Evolutionary conservation across 2,113 vertebrate species (phyloP).

Genomic region (Stigmatopora argus): DNA sequence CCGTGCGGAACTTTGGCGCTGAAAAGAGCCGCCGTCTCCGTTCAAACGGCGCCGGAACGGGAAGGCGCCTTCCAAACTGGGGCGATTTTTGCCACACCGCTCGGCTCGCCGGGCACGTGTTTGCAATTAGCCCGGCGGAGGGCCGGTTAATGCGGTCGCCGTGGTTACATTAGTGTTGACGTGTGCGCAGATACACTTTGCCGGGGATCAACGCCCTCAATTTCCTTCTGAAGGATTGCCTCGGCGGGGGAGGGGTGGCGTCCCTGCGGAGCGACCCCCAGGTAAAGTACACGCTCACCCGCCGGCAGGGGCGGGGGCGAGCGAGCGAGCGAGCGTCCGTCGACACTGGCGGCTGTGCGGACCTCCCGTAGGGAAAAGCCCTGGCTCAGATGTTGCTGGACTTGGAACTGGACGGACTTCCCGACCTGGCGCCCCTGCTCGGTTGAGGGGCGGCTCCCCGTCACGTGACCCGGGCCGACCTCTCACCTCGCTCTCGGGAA

Average conservation of each 20-base stretch:
- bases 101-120: slow-evolving; percentile 5
- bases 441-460: slow-evolving; percentile 42
- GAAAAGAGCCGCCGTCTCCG: neutral
- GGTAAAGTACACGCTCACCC: slow-evolving; percentile 57
- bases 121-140: slow-evolving; percentile 30
- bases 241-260: slow-evolving; percentile 79
- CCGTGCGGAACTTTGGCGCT: neutral
- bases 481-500: neutral
- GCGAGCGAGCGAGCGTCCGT: neutral
- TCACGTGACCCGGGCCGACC: neutral
- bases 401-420: slow-evolving; percentile 76
- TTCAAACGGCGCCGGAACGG: neutral
- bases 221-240: slow-evolving; percentile 78
- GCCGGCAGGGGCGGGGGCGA: neutral
- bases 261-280: slow-evolving; percentile 84
- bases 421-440: slow-evolving; percentile 80
- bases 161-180: neutral
- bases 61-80: neutral
- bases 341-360: neutral
- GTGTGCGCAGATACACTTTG: slow-evolving; percentile 73
- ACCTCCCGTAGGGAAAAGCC: slow-evolving; percentile 75
- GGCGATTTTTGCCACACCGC: neutral
- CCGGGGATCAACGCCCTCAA: slow-evolving; percentile 80
- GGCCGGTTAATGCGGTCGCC: slow-evolving; percentile 4
- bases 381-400: slow-evolving; percentile 85